Conservation (phyloP, 2,888 invertebrate species). For the Eulithis testata region DNA sequence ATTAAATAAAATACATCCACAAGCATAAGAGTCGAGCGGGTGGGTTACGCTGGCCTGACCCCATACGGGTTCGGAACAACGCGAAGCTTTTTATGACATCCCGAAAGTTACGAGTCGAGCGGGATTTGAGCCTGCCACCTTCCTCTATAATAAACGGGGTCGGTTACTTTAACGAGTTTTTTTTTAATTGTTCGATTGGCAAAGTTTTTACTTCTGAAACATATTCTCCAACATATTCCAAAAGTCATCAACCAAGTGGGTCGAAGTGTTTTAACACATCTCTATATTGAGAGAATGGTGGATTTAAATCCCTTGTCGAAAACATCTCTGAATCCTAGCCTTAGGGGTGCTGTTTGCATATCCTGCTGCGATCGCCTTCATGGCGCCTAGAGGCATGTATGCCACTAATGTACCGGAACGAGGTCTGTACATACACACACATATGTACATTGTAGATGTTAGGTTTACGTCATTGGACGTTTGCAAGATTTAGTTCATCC, state of each 20-base stretch:
- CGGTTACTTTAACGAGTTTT: too few relatives aligned
- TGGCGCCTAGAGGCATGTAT: conserved; percentile 30
- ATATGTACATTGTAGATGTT: background rate
- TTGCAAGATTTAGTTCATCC: too few relatives aligned
- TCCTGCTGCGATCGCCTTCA: conserved; percentile 48
- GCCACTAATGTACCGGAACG: background rate
- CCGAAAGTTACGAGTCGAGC: too few relatives aligned
- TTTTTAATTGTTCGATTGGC: too few relatives aligned
- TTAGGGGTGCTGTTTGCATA: conserved; percentile 33
- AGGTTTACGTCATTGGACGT: background rate
- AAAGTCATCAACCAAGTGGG: background rate
- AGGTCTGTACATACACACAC: background rate
- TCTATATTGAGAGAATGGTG: background rate
- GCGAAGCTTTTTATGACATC: too few relatives aligned
- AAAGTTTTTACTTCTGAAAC: background rate
- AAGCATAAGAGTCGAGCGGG: too few relatives aligned
- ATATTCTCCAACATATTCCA: too few relatives aligned
- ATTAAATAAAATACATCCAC: too few relatives aligned
- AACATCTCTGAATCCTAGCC: background rate
- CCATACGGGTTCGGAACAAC: too few relatives aligned
- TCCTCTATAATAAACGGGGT: too few relatives aligned
- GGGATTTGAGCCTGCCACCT: too few relatives aligned
- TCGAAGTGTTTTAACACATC: background rate
- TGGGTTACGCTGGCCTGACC: too few relatives aligned
- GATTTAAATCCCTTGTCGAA: background rate